These are phyloP conservation scores for Rhinogobius similis DNA, from an alignment of 2,113 vertebrate species.

Conservation along the genomic window DNA sequence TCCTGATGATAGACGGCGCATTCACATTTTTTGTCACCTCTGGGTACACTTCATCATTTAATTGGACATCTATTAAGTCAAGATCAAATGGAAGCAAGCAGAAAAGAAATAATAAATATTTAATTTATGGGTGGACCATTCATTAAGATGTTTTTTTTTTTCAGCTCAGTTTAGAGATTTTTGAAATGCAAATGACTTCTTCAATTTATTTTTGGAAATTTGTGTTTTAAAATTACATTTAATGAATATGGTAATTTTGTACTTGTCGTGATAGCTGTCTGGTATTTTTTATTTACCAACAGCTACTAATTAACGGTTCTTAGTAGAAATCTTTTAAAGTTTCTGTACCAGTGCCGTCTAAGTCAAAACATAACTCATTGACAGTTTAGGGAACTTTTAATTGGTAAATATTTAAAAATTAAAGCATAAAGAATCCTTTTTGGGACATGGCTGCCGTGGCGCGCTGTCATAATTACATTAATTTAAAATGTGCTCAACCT, in stretches of 20 bases:
- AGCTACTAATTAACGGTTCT: not conserved
- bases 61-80: not conserved
- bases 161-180: not conserved
- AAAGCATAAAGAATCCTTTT: not conserved
- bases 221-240: not conserved
- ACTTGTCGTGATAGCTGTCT: not conserved
- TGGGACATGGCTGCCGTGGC: too few species aligned
- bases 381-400: not conserved
- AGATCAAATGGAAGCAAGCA: not conserved
- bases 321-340: not conserved
- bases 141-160: not conserved
- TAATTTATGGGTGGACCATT: not conserved
- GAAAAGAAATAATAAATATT: not conserved
- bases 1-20: not conserved
- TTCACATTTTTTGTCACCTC: not conserved
- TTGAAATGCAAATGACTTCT: not conserved
- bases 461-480: not conserved
- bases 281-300: not conserved
- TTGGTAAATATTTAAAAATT: conserved; percentile 1
- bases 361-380: not conserved
- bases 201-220: not conserved
- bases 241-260: not conserved
- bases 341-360: not conserved
- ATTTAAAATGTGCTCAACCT: conserved; percentile 5
- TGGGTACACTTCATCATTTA: not conserved